A percentile compares a stretch with the other conserved stretches of the same genome.
phyloP scores from a whole-genome alignment of 1,140 invertebrate genomes.

The Ptiloglossa arizonensis region DNA sequence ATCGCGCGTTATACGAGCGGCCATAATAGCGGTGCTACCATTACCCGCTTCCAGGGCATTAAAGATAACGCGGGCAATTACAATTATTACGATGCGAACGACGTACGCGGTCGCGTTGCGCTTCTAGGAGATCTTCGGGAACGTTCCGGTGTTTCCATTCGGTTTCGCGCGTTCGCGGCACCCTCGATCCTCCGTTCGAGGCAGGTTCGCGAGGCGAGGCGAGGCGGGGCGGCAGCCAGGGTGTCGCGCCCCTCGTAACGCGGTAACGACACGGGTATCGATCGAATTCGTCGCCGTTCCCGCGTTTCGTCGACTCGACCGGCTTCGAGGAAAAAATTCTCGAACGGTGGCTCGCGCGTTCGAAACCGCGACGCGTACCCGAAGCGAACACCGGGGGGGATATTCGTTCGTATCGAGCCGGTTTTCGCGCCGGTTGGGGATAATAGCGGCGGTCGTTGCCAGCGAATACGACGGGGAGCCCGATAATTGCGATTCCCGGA shows the following conservation, averaged over 20 bases:
- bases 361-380: too few relatives aligned
- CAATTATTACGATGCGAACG: slow-evolving; percentile 74
- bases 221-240: too few relatives aligned
- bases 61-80: slow-evolving; percentile 79
- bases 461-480: slow-evolving; percentile 58
- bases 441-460: slow-evolving; percentile 61
- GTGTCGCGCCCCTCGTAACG: too few relatives aligned
- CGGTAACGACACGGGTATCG: too few relatives aligned
- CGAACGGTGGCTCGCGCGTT: too few relatives aligned
- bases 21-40: slow-evolving; percentile 74
- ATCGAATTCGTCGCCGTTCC: too few relatives aligned
- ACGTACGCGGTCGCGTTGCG: slow-evolving; percentile 54
- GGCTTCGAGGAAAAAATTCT: too few relatives aligned
- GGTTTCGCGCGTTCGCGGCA: slow-evolving; percentile 22
- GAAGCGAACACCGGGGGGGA: slow-evolving; percentile 14
- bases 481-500: slow-evolving; percentile 67
- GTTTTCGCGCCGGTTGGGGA: slow-evolving; percentile 39
- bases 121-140: slow-evolving; percentile 70
- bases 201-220: too few relatives aligned
- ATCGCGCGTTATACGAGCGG: slow-evolving; percentile 77
- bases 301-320: too few relatives aligned
- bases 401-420: slow-evolving; percentile 35
- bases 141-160: slow-evolving; percentile 6
- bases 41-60: slow-evolving; percentile 75
- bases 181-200: too few relatives aligned